Evolutionary conservation across 2,888 invertebrate species (phyloP).

Genomic region (Orchesellides sinensis): DNA sequence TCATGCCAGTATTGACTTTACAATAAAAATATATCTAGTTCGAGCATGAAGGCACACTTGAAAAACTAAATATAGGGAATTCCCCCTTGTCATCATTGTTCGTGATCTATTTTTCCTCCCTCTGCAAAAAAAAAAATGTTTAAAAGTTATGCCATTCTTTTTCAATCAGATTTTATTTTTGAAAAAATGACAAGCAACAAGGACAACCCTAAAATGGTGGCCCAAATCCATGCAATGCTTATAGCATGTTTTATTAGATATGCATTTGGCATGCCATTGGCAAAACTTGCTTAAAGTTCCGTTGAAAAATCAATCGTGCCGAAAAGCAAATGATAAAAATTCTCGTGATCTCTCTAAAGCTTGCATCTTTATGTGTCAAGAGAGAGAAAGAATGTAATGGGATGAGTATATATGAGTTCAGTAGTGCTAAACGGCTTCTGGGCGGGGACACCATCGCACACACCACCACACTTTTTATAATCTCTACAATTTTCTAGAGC

Average conservation of each 20-base stretch:
- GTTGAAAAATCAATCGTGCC: constrained; percentile 26
- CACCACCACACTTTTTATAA: constrained; percentile 1
- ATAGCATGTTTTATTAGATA: not conserved
- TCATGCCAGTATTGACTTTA: no score
- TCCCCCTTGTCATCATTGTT: not conserved
- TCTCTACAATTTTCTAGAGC: constrained; percentile 22
- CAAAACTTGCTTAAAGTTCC: no score
- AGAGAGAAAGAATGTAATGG: no score
- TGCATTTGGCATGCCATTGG: no score
- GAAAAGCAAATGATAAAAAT: constrained; percentile 10
- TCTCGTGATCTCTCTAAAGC: not conserved
- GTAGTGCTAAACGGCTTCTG: constrained; percentile 49
- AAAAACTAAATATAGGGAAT: no score
- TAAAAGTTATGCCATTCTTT: no score
- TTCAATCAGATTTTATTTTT: no score
- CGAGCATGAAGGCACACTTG: no score
- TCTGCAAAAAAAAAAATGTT: no score
- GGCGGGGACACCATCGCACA: constrained; percentile 45
- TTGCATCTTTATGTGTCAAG: not conserved
- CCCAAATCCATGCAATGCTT: not conserved
- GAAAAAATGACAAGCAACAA: not conserved
- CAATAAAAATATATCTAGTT: no score
- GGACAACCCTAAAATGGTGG: constrained; percentile 5
- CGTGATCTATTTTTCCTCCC: no score
- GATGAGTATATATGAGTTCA: no score